Percentiles rank a stretch among this genome's conserved stretches.
Evolutionary conservation across 2,888 invertebrate species (phyloP).

Genomic region (Eupithecia vulgata): DNA sequence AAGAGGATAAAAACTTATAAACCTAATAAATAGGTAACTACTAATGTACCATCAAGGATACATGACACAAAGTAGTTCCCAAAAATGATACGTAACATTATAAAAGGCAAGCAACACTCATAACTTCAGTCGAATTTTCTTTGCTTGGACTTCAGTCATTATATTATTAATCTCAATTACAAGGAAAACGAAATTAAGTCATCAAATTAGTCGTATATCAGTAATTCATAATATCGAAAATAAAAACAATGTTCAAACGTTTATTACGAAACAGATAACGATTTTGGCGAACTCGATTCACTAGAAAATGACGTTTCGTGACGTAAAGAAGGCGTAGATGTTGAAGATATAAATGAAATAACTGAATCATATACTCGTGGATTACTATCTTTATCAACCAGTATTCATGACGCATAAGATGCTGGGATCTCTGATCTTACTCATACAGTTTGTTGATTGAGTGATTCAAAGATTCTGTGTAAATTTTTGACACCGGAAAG

Average conservation of each 20-base stretch:
- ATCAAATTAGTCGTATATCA: not conserved
- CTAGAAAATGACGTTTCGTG: not conserved
- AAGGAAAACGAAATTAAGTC: not conserved
- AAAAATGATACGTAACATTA: not conserved
- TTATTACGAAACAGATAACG: not conserved
- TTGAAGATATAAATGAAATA: not conserved
- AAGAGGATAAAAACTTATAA: not conserved
- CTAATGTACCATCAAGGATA: not conserved
- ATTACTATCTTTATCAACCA: not conserved
- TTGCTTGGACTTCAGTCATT: not conserved
- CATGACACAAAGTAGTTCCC: not conserved
- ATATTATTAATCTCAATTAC: not conserved
- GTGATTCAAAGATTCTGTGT: slow-evolving; percentile 24
- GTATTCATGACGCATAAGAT: not conserved
- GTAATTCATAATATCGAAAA: not conserved
- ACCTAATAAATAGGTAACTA: not conserved
- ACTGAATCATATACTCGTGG: not conserved
- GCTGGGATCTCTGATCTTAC: slow-evolving; percentile 15
- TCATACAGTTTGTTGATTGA: slow-evolving; percentile 26
- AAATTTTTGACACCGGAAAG: slow-evolving; percentile 25
- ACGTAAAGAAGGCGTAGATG: not conserved
- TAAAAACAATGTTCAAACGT: not conserved
- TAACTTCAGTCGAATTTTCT: not conserved
- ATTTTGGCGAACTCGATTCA: not conserved
- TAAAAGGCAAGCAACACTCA: not conserved